Evolutionary conservation across 2,888 invertebrate species (phyloP), one percentile per base, ranked within the genome.

Genomic region (Tortrix viridana): DNA sequence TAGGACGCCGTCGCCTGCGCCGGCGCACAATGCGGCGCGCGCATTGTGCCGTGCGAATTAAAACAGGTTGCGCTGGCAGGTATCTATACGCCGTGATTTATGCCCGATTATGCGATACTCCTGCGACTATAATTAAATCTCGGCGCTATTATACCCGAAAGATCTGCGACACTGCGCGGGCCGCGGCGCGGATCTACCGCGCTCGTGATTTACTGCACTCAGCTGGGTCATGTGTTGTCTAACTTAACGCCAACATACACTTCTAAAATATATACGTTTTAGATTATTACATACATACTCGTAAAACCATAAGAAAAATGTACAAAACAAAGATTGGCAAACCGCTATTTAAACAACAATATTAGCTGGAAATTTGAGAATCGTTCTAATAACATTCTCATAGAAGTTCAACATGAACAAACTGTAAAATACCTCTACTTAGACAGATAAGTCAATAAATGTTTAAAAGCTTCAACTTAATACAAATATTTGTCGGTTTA

Each of bases 1-100:
- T 88, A 88, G 79, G 72, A 75, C 69, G 77, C 80, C 75, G 82
- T 83, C 83, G 78, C 72, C 75, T 69, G 80, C 80, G 79, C 80
- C 68, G 75, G 76, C 80, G 77, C 79, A 86, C 84, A 88, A 85
- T 81, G 76, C 80, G 71, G 75, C 80, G 76, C 72, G 69, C 75
- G 81, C 82, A 83, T 87, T 86, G 84, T 87, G 81, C 77, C 80
- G 84, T 80, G 86, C 87, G 87, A 85, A 89, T 85, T 81, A 84
- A 93, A 92, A 93, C 93, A 93, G 91, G 92, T 89, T 91, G 89
- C 75, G 84, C 71, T 86, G 90, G 81, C 90, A 90, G 89, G 87
- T 91, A 88, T 90, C 88, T 86, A 87, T 89, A 84, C 81, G 77
- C 69, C 71, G 77, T 88, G 89, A 91, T 91, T 91, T 91, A 90